Percentiles rank a stretch among this genome's conserved stretches.
Evolutionary conservation across 2,888 invertebrate species (phyloP).

Genomic region (Lamproptera curius): DNA sequence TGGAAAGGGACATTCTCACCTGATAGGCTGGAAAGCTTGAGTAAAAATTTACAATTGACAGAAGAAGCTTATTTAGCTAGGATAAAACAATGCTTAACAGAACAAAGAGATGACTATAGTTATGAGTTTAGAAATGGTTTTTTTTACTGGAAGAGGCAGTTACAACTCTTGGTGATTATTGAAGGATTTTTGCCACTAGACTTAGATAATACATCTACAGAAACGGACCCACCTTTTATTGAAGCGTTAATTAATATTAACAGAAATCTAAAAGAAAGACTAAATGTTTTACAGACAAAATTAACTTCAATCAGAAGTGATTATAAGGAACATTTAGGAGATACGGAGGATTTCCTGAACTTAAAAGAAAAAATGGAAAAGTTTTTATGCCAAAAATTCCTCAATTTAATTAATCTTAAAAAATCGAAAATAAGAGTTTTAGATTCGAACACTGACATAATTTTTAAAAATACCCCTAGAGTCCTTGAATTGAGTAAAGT

Average conservation of each 20-base stretch:
- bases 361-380: slow-evolving; percentile 61
- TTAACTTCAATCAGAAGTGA: slow-evolving; percentile 41
- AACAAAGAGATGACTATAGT: slow-evolving; percentile 41
- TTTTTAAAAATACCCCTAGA: not conserved
- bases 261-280: slow-evolving; percentile 41
- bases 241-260: slow-evolving; percentile 50
- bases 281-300: slow-evolving; percentile 32
- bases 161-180: slow-evolving; percentile 36
- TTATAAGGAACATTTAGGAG: slow-evolving; percentile 50
- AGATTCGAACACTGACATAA: not conserved
- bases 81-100: slow-evolving; percentile 43
- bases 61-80: slow-evolving; percentile 41
- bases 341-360: slow-evolving; percentile 56
- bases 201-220: slow-evolving; percentile 34
- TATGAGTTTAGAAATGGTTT: slow-evolving; percentile 58
- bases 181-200: slow-evolving; percentile 61
- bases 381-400: slow-evolving; percentile 50
- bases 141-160: slow-evolving; percentile 58
- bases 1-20: slow-evolving; percentile 58
- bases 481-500: too few relatives aligned
- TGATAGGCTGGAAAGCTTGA: slow-evolving; percentile 47
- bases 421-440: slow-evolving; percentile 35
- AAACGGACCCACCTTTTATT: slow-evolving; percentile 42
- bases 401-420: slow-evolving; percentile 41
- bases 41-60: slow-evolving; percentile 47